Evolutionary conservation across 2,888 invertebrate species (phyloP), one percentile per base, ranked within the genome.

Genomic region (Drosophila setosimentum): DNA sequence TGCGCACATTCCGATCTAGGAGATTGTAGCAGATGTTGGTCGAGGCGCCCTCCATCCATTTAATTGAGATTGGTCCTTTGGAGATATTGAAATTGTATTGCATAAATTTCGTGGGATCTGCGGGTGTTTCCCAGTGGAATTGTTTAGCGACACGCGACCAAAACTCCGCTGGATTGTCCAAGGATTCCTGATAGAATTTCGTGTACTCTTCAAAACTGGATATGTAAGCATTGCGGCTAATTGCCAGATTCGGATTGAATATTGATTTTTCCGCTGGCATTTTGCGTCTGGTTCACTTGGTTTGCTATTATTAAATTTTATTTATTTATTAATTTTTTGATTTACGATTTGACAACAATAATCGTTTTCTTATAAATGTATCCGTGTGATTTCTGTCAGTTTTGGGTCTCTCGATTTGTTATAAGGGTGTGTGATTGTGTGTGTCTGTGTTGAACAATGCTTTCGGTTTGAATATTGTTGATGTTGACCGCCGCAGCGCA

Each of bases 21-120:
- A 98, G 94, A 94, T 99, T 99, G 94, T 98, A 99, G 92, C 97
- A 98, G 77, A 99, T 96, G 93, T 99, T 99, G 48, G 99, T 99
- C 42, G 96, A 96, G 6, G 97, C 97, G 13, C 98, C 99, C 89
- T 97, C 97, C 96, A 99, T 96, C 97, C 98, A 99, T 93, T 97
- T 98, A 53, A 98, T 96, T 87, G 95, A 97, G 84, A 99, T 96
- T 16, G 97, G 96, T 58, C 99, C 99, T 92, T 98, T 96, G 78
- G 95, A 95, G 57, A 96, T 93, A 93, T 99, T 96, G 92, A 99
- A 99, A 93, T 99, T 99, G 93, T 97, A 99, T 18, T 96, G 96
- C 88, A 97, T 94, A 92, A 98, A 97, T 83, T 96, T 96, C 67
- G 96, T 95, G 68, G 95, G 94, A 78, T 96, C 95, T 58, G 95